Percentiles rank a stretch among this genome's conserved stretches.
These are phyloP conservation scores for Phalera bucephala DNA, from an alignment of 2,888 invertebrate species.

Conservation along the genomic window DNA sequence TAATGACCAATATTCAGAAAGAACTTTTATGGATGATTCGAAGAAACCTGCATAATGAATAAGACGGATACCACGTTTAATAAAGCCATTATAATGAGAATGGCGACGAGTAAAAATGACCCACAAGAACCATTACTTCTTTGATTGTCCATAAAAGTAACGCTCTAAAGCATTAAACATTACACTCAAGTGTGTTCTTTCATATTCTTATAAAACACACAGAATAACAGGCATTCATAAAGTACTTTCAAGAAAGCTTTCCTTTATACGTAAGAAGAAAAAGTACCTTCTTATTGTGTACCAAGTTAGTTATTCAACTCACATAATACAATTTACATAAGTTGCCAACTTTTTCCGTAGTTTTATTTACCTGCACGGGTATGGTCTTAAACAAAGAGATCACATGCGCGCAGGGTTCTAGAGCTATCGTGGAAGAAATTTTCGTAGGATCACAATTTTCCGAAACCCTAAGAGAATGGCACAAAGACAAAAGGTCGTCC, in stretches of 20 bases:
- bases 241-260: constrained; percentile 37
- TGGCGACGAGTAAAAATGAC: constrained; percentile 13
- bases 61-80: constrained; percentile 14
- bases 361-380: constrained; percentile 55
- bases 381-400: constrained; percentile 49
- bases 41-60: constrained; percentile 65
- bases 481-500: constrained; percentile 72
- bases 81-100: constrained; percentile 9
- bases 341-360: constrained; percentile 46
- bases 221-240: constrained; percentile 43
- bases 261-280: constrained; percentile 35
- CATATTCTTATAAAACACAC: constrained; percentile 28
- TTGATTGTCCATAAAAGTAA: constrained; percentile 25
- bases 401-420: constrained; percentile 37
- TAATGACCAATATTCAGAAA: constrained; percentile 66
- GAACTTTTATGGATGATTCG: constrained; percentile 64
- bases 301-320: constrained; percentile 52
- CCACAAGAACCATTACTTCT: constrained; percentile 27
- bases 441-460: constrained; percentile 69
- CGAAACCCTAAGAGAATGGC: constrained; percentile 62
- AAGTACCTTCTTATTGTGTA: constrained; percentile 41
- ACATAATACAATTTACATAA: constrained; percentile 62
- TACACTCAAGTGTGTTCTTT: constrained; percentile 31
- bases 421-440: constrained; percentile 58
- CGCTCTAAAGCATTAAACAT: constrained; percentile 23